Evolutionary conservation across 2,113 vertebrate species (phyloP), one percentile per base, ranked within the genome.

Genomic region (Chaenogobius annularis): DNA sequence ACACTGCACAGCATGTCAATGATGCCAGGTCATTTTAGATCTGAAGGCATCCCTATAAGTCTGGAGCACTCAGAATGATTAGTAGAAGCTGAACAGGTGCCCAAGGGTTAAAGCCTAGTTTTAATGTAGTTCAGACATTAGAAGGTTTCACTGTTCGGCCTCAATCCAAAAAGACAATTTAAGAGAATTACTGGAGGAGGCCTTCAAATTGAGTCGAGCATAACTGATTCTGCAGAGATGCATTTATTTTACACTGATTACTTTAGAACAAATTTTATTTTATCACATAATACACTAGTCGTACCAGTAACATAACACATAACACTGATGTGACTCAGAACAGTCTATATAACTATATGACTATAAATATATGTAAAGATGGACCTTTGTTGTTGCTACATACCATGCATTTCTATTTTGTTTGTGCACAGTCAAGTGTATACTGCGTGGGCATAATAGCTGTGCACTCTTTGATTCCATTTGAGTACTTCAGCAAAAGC

Each of bases 171-270:
- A 93, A 79, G 75, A 88, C 87, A 87, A 92, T 93, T 92, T 91
- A 88, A 84, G 85, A 84, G 84, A 92, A 88, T 91, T 91, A 92
- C 92, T 86, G 68, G 73, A 86, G 80, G 78, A 84, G 83, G n/a
- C 50, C 82, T 85, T 92, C 85, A 92, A 91, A 79, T 87, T n/a
- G n/a, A 92, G 91, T 92, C 89, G 91, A 88, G n/a, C 87, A 88
- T 85, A 81, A 31, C 26, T 31, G 26, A 31, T 31, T 54, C 55
- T 54, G n/a, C 19, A 54, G 50, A n/a, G n/a, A 20, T n/a, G 19
- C 47, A 7, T 20, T 54, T 3, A 1, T 7, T 54, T 54, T 54
- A 20, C 50, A 20, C 7, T 20, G 17, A 7, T n/a, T 20, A 54
- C 19, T 40, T 40, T 31, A 31, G 26, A 31, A 31, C 7, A 43